Conservation (phyloP, 1,140 invertebrate species). For the Calycopis cecrops region DNA sequence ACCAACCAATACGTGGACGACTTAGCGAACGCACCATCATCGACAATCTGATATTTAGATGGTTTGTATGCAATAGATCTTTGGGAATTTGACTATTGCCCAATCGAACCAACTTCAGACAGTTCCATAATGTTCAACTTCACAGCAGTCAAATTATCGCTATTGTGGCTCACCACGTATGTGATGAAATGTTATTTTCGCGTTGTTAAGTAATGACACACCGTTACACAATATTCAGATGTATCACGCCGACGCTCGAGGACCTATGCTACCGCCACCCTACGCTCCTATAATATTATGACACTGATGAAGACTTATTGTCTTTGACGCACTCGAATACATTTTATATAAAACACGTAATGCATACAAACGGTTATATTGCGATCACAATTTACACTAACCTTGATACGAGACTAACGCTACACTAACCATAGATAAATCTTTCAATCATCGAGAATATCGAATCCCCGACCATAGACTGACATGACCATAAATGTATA, state of each 20-base stretch:
- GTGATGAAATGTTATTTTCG: too few species aligned
- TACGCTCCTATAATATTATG: constrained; percentile 18
- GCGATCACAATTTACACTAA: constrained; percentile 20
- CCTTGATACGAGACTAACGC: constrained; percentile 27
- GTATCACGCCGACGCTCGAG: not conserved
- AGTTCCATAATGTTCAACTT: too few species aligned
- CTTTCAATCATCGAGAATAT: not conserved
- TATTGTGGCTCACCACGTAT: too few species aligned
- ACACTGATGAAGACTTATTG: constrained; percentile 25
- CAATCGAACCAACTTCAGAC: too few species aligned
- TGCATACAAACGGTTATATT: constrained; percentile 3
- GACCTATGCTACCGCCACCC: constrained; percentile 5
- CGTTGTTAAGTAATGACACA: too few species aligned
- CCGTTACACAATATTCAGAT: too few species aligned
- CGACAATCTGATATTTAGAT: too few species aligned
- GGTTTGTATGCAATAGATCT: too few species aligned
- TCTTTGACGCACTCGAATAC: constrained; percentile 22
- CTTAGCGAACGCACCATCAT: too few species aligned
- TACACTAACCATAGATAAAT: constrained; percentile 17
- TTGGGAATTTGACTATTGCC: too few species aligned
- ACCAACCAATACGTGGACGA: too few species aligned
- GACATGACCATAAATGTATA: not conserved
- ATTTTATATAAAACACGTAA: constrained; percentile 10
- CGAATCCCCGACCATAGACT: not conserved
- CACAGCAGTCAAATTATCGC: too few species aligned